phyloP scores from a whole-genome alignment of 2,113 vertebrate genomes.

The Rattus norvegicus region GRCr8 NC_086023.1:150491001-150491500 shows the following conservation, averaged over 20 bases:
- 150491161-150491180: background rate
- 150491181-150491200: background rate
- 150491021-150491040: background rate
- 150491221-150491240: background rate
- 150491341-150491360: background rate
- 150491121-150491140: background rate
- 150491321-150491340: background rate
- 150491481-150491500: background rate
- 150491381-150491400: background rate
- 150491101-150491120: background rate
- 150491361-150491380: background rate
- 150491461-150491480: background rate
- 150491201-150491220: background rate
- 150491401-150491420: background rate
- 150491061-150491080: background rate
- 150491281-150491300: constrained; percentile 6
- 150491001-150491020: background rate
- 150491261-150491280: background rate
- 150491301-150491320: background rate
- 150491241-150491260: background rate
- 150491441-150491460: background rate
- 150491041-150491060: background rate
- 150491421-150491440: background rate
- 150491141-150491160: background rate
- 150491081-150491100: background rate